These are phyloP conservation scores for Novumbra hubbsi DNA, from an alignment of 2,797 vertebrate genomes.

Conservation along the genomic window DNA sequence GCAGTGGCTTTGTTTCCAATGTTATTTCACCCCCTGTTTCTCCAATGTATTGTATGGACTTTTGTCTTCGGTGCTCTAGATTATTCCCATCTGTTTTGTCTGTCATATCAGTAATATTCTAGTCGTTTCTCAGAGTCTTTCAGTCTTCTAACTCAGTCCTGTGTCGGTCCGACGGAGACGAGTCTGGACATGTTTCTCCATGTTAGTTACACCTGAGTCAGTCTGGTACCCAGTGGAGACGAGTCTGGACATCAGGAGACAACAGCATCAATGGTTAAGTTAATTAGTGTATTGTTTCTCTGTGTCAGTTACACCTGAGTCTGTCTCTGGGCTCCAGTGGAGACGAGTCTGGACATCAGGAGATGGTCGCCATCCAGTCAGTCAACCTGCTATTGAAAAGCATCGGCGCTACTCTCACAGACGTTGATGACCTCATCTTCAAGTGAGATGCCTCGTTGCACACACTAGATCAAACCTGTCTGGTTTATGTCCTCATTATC, in stretches of 20 bases:
- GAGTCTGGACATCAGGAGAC: conserved; percentile 73
- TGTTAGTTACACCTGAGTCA: conserved; percentile 87
- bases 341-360: conserved; percentile 74
- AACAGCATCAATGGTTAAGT: not conserved
- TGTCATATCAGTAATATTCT: no score
- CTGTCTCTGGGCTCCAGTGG: conserved; percentile 87
- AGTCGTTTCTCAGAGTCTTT: no score
- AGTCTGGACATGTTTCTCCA: not conserved
- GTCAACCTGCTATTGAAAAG: conserved; percentile 92
- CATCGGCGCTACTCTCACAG: conserved; percentile 93
- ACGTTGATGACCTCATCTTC: conserved; percentile 95
- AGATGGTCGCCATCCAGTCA: conserved; percentile 84
- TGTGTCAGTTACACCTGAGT: conserved; percentile 84
- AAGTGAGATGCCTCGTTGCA: conserved; percentile 63
- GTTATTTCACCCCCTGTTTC: not conserved
- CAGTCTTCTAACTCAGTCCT: no score
- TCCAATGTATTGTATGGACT: no score
- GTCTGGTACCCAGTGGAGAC: conserved; percentile 85
- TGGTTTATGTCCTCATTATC: not conserved
- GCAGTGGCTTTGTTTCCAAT: not conserved
- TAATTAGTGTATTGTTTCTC: not conserved
- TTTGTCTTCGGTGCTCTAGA: no score
- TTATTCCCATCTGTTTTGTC: no score
- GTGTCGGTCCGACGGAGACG: no score
- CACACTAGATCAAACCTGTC: not conserved